Conservation (phyloP, 2,797 vertebrate genomes). For the Acanthornis magna region DNA sequence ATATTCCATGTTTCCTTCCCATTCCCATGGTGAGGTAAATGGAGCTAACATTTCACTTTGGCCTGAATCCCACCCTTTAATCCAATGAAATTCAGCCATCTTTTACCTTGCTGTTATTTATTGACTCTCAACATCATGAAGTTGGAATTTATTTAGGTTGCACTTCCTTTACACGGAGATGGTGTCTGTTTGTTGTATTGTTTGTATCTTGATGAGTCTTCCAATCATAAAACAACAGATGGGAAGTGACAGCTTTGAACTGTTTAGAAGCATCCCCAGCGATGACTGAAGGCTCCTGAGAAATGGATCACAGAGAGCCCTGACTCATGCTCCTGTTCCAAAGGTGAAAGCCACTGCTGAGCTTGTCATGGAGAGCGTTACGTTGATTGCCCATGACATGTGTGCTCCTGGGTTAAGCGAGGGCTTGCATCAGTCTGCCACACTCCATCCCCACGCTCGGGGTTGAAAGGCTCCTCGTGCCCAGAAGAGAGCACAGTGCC, state of each 20-base stretch:
- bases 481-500: background rate
- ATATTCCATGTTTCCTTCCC: background rate
- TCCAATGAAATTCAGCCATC: background rate
- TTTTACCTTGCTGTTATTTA: background rate
- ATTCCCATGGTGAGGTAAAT: background rate
- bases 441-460: background rate
- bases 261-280: background rate
- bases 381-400: accelerated
- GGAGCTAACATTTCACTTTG: background rate
- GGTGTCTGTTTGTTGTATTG: background rate
- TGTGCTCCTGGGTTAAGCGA: background rate
- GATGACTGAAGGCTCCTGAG: background rate
- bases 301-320: background rate
- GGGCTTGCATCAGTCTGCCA: background rate
- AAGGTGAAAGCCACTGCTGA: background rate
- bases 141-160: background rate
- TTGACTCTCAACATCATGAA: background rate
- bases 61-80: background rate
- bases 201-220: background rate
- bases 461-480: background rate
- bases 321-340: background rate
- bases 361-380: background rate
- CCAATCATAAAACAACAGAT: background rate
- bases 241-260: background rate
- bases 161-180: background rate